Conservation (phyloP, 2,113 vertebrate species). For the Tautogolabrus adspersus region DNA sequence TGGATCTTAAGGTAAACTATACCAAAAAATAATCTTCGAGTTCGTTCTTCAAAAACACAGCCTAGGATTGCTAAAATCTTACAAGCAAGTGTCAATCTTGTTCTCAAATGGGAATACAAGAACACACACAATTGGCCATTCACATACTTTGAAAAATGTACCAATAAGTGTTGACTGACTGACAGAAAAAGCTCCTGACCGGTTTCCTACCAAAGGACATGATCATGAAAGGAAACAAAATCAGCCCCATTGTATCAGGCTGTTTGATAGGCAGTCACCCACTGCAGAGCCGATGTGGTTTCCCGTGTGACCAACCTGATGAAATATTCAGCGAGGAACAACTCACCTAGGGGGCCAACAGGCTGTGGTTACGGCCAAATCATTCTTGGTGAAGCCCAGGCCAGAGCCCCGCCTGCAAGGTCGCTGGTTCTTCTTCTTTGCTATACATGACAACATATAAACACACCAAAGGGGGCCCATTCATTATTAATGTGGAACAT, state of each 20-base stretch:
- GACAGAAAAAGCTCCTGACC: constrained; percentile 22
- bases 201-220: constrained; percentile 55
- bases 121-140: no score
- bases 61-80: no score
- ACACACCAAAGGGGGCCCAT: constrained; percentile 36
- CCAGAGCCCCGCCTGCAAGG: background rate
- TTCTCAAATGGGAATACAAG: no score
- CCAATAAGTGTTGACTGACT: background rate
- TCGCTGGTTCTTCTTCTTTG: background rate
- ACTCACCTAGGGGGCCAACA: constrained; percentile 19
- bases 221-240: constrained; percentile 64
- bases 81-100: no score
- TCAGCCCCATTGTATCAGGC: constrained; percentile 57
- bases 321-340: constrained; percentile 63
- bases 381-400: constrained; percentile 17
- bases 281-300: constrained; percentile 33
- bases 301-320: constrained; percentile 39
- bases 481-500: constrained; percentile 72
- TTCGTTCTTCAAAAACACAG: no score
- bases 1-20: no score
- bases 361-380: constrained; percentile 50
- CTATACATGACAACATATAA: constrained; percentile 36
- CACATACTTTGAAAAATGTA: no score
- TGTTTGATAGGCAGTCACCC: constrained; percentile 14
- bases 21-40: no score